phyloP scores from a whole-genome alignment of 1,140 invertebrate genomes.

The Anadara kagoshimensis region DNA sequence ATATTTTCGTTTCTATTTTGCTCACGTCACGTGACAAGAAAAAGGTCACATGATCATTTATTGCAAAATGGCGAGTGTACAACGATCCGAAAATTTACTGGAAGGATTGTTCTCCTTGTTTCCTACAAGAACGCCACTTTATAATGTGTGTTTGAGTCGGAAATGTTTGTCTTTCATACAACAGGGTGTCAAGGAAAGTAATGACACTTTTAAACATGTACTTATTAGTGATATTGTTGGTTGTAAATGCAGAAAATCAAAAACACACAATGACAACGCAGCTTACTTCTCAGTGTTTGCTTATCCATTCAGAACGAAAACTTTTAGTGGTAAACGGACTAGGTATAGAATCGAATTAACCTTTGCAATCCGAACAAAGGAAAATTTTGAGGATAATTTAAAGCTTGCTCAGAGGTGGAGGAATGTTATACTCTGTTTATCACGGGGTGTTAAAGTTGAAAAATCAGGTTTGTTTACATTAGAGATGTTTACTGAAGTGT shows the following conservation, averaged over 20 bases:
- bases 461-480: conserved; percentile 33
- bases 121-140: conserved; percentile 1
- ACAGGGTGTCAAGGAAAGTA: conserved; percentile 2
- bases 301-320: conserved; percentile 83
- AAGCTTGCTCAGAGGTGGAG: conserved; percentile 88
- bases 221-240: conserved; percentile 65
- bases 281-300: conserved; percentile 91
- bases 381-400: conserved; percentile 89
- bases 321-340: conserved; percentile 77
- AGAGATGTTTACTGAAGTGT: not conserved
- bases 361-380: conserved; percentile 85
- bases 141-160: too few relatives aligned
- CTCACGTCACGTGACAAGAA: too few relatives aligned
- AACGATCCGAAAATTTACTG: conserved; percentile 10
- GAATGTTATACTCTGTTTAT: conserved; percentile 77
- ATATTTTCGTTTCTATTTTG: too few relatives aligned
- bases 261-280: conserved; percentile 78
- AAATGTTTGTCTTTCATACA: too few relatives aligned
- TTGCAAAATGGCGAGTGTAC: too few relatives aligned
- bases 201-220: conserved; percentile 33
- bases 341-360: conserved; percentile 85
- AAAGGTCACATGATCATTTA: too few relatives aligned
- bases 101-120: conserved; percentile 45
- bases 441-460: conserved; percentile 42
- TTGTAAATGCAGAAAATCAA: conserved; percentile 75